A percentile compares a stretch with the other conserved stretches of the same genome.
Conservation (phyloP, 1,140 invertebrate genomes). For the Euura lappo region DNA sequence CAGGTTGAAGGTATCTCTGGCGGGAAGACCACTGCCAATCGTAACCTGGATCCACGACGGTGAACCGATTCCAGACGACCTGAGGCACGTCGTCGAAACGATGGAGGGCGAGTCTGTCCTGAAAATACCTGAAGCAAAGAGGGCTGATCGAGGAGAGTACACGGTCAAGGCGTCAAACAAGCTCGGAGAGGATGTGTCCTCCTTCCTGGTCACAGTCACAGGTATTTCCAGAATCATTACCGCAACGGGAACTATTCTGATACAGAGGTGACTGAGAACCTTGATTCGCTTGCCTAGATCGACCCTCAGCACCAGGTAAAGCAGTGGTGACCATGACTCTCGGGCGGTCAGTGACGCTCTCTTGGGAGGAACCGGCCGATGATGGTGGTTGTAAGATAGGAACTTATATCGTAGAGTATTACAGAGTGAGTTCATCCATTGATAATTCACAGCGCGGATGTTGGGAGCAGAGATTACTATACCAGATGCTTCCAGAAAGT, state of each 20-base stretch:
- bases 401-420: conserved; percentile 93
- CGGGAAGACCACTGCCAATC: conserved; percentile 82
- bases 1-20: conserved; percentile 86
- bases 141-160: conserved; percentile 87
- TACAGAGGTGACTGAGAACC: not conserved
- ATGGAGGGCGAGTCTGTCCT: conserved; percentile 75
- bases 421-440: conserved; percentile 66
- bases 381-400: conserved; percentile 93
- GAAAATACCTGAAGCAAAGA: conserved; percentile 73
- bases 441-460: not conserved
- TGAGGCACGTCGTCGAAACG: conserved; percentile 72
- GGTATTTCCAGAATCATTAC: conserved; percentile 57
- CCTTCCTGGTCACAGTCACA: conserved; percentile 86
- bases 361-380: conserved; percentile 89
- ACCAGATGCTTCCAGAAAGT: too few species aligned
- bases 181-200: conserved; percentile 79
- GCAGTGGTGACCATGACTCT: conserved; percentile 77
- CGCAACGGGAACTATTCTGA: too few species aligned
- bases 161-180: conserved; percentile 79
- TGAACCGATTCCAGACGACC: conserved; percentile 67
- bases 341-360: conserved; percentile 81
- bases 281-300: conserved; percentile 59
- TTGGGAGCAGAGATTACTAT: too few species aligned
- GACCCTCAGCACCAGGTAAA: conserved; percentile 84
- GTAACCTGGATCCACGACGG: conserved; percentile 89